Evolutionary conservation across 64 coral and sea anemone genomes (phyloP).

Genomic region (Porites lutea): DNA sequence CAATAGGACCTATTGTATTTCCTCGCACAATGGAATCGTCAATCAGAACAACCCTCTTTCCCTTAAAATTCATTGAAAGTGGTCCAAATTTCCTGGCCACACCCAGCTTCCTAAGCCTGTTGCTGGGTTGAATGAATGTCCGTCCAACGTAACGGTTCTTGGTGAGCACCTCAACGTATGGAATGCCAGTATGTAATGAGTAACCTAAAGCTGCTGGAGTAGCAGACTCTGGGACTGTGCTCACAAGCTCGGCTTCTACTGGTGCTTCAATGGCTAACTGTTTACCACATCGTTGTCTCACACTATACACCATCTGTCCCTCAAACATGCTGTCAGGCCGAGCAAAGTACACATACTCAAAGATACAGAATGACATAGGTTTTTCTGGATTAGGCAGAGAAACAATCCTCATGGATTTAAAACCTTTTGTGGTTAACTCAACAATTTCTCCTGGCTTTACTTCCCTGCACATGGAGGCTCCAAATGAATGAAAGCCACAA

Average conservation of each 20-base stretch:
- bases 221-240: constrained; percentile 96
- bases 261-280: constrained; percentile 93
- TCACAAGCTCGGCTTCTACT: constrained; percentile 92
- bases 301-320: constrained; percentile 95
- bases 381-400: constrained; percentile 40
- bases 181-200: constrained; percentile 78
- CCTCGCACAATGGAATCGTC: constrained; percentile 99
- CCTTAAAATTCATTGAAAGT: constrained; percentile 85
- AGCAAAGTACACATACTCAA: constrained; percentile 99
- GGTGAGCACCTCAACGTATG: constrained; percentile 94
- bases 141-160: constrained; percentile 99
- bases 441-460: constrained; percentile 93
- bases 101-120: constrained; percentile 84
- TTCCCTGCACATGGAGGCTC: constrained; percentile 84
- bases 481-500: constrained; percentile 93
- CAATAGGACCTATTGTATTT: constrained; percentile 94
- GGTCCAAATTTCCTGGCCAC: constrained; percentile 98
- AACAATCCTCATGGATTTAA: constrained; percentile 75
- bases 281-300: constrained; percentile 80
- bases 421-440: constrained; percentile 80
- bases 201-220: constrained; percentile 94
- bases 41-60: constrained; percentile 92
- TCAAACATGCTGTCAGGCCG: constrained; percentile 98
- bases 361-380: constrained; percentile 90
- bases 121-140: constrained; percentile 96